Conservation (phyloP, 2,113 vertebrate genomes). For the Microtus oregoni region DNA sequence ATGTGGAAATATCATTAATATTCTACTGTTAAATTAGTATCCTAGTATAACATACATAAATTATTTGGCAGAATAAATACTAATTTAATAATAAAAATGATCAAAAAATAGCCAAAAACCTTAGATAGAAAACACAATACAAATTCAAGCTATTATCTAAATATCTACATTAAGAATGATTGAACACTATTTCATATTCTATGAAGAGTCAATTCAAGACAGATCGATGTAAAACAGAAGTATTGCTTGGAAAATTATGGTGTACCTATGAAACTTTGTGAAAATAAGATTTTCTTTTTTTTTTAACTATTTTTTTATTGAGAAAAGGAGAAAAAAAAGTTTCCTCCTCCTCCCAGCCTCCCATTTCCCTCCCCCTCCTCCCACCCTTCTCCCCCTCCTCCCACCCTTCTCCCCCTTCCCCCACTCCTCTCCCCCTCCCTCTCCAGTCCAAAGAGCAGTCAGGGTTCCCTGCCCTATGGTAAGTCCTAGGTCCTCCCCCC, state of each 20-base stretch:
- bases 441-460: too few relatives aligned
- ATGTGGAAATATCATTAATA: not conserved
- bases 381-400: too few relatives aligned
- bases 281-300: not conserved
- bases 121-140: not conserved
- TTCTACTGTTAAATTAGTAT: not conserved
- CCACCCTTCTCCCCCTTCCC: too few relatives aligned
- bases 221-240: not conserved
- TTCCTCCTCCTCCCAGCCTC: too few relatives aligned
- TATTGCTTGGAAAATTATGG: not conserved
- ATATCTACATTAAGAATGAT: not conserved
- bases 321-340: too few relatives aligned
- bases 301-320: too few relatives aligned
- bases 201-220: not conserved
- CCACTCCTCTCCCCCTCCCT: too few relatives aligned
- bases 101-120: not conserved
- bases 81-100: not conserved
- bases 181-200: not conserved
- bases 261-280: not conserved
- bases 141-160: not conserved
- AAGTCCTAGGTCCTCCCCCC: too few relatives aligned
- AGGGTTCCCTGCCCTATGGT: too few relatives aligned
- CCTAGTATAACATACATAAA: not conserved
- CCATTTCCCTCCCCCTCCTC: too few relatives aligned
- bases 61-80: not conserved